Base-by-base conservation (phyloP, 2,113 vertebrate species). In the Ctenodactylus gundi region DNA sequence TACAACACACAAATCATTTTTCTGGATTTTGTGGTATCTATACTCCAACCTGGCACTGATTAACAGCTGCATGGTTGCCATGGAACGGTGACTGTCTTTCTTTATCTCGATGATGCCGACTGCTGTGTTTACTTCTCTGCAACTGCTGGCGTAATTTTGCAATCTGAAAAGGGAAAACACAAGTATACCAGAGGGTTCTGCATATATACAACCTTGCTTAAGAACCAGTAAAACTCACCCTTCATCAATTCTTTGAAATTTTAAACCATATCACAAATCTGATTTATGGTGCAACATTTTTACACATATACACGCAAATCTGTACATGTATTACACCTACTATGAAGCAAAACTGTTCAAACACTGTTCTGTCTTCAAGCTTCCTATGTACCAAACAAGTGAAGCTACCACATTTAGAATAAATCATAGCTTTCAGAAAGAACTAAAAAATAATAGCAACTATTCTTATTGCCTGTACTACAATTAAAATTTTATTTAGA, bases 81-180 rank as follows among this genome's bases (percentile, higher is more conserved):
- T 99, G 99, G 97, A 99, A 99, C 6, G 99, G 99, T 62, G 99
- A 99, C 96, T 99, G 99, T 93, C 99, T 99, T 58, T 99, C 99
- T 97, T 99, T 99, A 81, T 99, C 99, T 5, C 99, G 98, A 93
- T 99, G 99, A 97, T 99, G 99, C 51, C 99, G 99, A 94, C 99
- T 99, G 98, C 99, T 99, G 78, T 99, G 99, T 96, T 99, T 99
- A 98, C 99, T 99, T 96, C 99, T 99, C 98, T 99, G 99, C 62
- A 99, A 98, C 13, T 99, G 99, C 92, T 99, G 99, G 44, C 99
- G 99, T 97, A 99, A 96, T 96, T 99, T 99, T 91, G 99, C 99
- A 81, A 99, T 99, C 99, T 99, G 91, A 91, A 96, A 11, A 6
- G 41, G 70, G 36, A 4, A 95, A 96, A 97, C 91, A 95, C 88